Base-by-base conservation (phyloP, 2,888 invertebrate genomes). In the Timema cristinae region DNA sequence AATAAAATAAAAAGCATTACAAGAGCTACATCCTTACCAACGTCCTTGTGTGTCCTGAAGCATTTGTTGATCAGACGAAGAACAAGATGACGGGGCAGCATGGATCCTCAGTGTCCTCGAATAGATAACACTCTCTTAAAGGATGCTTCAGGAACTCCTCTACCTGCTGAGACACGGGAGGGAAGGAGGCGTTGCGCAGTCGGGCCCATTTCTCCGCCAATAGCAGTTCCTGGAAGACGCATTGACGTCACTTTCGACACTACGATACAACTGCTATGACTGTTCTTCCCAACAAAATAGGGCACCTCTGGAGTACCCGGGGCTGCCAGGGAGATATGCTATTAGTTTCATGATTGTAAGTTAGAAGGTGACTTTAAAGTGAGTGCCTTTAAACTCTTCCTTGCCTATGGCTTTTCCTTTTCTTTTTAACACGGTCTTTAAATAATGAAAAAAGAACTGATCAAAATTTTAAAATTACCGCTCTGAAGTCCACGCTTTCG, bases 201-300 rank as follows among this genome's bases (percentile, higher is more conserved):
- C 73, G 75, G 5, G 84, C 84, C 84, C 84, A 84, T 73, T 81
- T 79, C 74, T 82, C 83, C 0, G 83, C 82, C 16, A 83, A 74
- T n/a, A 82, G 73, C 16, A 84, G 77, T 77, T 83, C 83, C 82
- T 83, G 76, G 48, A 71, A 71, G 5, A 63, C 63, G 11, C 63
- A 59, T 2, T 32, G 66, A 67, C 50, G 32, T 32, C 51, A 8
- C 8, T 61, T 11, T 10, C 10, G 10, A 52, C 52, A n/a, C n/a
- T n/a, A n/a, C 32, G 32, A 32, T 32, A 32, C 32, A 32, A 32
- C 32, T 32, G 32, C 2, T 32, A 1, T 32, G 32, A 32, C 32
- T 32, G 32, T 32, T 32, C 2, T 32, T 32, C 32, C 32, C 2
- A 32, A 1, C 32, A 32, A 32, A 32, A 32, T 32, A 32, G 32